Evolutionary conservation across 2,113 vertebrate species (phyloP), one percentile per base, ranked within the genome.

Genomic region (Amblyornis subalaris): DNA sequence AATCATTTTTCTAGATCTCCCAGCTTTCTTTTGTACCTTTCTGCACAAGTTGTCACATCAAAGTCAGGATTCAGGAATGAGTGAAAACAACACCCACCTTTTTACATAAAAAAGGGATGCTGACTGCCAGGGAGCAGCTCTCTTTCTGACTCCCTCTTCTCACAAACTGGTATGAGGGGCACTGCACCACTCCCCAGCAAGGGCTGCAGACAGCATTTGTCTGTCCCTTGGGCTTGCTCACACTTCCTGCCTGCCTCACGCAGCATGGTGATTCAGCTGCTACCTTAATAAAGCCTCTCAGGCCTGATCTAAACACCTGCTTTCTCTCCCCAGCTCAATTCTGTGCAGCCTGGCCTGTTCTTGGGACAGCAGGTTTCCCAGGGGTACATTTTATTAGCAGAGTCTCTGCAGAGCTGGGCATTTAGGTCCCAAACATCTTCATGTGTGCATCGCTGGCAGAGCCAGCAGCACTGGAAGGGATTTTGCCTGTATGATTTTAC

Each of bases 11-110:
- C 78, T 83, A 90, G 12, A 42, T 85, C 88, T 91, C 44, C 24
- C 51, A 66, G 72, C 51, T 71, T 89, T 88, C 93, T 93, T 93
- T 88, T 91, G 58, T 88, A 55, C 47, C 70, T 92, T 76, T 47
- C 45, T 82, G 74, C 2, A 2, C 89, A 85, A 61, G 62, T 61
- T 92, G 89, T 94, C 74, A 75, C 81, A 91, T 88, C 84, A 92
- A 90, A 92, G 33, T 61, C 57, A 75, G 38, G 62, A 89, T 89
- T 74, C 1, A 2, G 67, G 85, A 66, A 88, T 7, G 5, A 89
- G 12, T 91, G 17, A 54, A 89, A 87, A 90, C 0, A 13, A 90
- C 87, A 89, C 89, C 87, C 87, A 89, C 89, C 70, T 72, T 86
- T 75, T 36, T 61, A 57, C 85, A 95, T 78, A 79, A 78, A 91